phyloP scores from a whole-genome alignment of 2,888 invertebrate species.

The Iphiclides podalirius region DNA sequence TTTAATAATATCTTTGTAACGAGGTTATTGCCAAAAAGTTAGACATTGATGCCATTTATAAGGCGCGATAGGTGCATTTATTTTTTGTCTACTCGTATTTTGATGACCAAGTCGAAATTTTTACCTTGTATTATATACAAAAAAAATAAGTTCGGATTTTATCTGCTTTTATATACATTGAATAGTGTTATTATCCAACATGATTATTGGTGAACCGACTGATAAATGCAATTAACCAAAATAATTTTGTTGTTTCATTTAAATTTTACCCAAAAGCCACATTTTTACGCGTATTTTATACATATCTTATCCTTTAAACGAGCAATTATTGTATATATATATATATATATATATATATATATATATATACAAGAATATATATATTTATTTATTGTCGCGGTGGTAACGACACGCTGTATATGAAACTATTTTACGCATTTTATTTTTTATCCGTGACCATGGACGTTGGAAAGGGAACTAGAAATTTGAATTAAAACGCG shows the following conservation, averaged over 20 bases:
- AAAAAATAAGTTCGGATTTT: slow-evolving; percentile 48
- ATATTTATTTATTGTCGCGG: too few species aligned
- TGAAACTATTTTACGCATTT: too few species aligned
- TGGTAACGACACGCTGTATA: too few species aligned
- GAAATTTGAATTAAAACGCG: too few species aligned
- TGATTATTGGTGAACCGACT: slow-evolving; percentile 53
- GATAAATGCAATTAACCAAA: slow-evolving; percentile 65
- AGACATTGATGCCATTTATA: slow-evolving; percentile 65
- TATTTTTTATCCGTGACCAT: too few species aligned
- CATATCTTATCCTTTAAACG: too few species aligned
- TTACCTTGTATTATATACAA: slow-evolving; percentile 25
- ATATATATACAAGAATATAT: too few species aligned
- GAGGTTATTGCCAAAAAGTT: slow-evolving; percentile 59
- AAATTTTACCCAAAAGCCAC: too few species aligned
- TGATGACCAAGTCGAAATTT: slow-evolving; percentile 34
- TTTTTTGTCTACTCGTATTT: slow-evolving; percentile 61
- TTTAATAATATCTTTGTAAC: slow-evolving; percentile 15
- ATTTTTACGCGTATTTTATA: too few species aligned
- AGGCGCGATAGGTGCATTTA: slow-evolving; percentile 68
- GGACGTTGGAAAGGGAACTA: too few species aligned
- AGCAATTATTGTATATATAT: too few species aligned
- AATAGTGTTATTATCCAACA: slow-evolving; percentile 57
- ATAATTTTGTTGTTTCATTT: slow-evolving; percentile 35
- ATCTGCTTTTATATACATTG: slow-evolving; percentile 68
- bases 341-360: too few species aligned